Conservation (phyloP, 2,888 invertebrate species). For the Nowickia ferox region DNA sequence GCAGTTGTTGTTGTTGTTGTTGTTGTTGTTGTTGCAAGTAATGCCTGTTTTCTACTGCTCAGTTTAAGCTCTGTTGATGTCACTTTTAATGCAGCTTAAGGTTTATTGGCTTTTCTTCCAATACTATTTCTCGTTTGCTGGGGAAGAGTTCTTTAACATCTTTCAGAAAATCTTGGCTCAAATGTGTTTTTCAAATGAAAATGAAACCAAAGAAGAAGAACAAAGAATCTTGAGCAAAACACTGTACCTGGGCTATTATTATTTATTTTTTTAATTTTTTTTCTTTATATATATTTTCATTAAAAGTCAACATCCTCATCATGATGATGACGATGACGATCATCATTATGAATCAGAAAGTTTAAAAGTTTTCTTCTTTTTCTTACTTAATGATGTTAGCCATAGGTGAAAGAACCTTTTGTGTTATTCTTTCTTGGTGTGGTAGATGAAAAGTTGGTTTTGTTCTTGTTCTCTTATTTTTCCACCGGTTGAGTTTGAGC, state of each 20-base stretch:
- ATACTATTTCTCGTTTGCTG: constrained; percentile 55
- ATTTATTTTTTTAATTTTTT: too few relatives aligned
- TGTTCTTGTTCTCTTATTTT: constrained; percentile 34
- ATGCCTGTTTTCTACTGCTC: constrained; percentile 52
- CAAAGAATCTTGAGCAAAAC: constrained; percentile 63
- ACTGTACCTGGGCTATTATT: constrained; percentile 63
- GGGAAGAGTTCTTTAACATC: constrained; percentile 53
- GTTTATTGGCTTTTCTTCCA: constrained; percentile 59
- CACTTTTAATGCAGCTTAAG: constrained; percentile 73
- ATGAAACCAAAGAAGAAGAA: constrained; percentile 74
- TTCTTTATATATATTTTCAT: too few relatives aligned
- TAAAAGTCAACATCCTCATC: constrained; percentile 56
- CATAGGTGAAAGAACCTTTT: constrained; percentile 63
- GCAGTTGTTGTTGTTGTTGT: constrained; percentile 59
- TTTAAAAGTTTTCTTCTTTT: background rate
- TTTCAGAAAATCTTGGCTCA: constrained; percentile 55
- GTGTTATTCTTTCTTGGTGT: constrained; percentile 31
- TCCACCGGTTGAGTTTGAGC: constrained; percentile 33
- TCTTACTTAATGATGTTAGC: constrained; percentile 45
- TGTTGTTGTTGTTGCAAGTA: background rate
- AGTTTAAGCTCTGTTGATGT: constrained; percentile 63
- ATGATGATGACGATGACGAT: constrained; percentile 20
- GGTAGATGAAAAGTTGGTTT: constrained; percentile 49
- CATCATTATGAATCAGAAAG: constrained; percentile 23
- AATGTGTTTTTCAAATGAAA: constrained; percentile 75